Evolutionary conservation across 2,797 vertebrate species (phyloP), one percentile per base, ranked within the genome.

Genomic region (Peromyscus attwateri): DNA sequence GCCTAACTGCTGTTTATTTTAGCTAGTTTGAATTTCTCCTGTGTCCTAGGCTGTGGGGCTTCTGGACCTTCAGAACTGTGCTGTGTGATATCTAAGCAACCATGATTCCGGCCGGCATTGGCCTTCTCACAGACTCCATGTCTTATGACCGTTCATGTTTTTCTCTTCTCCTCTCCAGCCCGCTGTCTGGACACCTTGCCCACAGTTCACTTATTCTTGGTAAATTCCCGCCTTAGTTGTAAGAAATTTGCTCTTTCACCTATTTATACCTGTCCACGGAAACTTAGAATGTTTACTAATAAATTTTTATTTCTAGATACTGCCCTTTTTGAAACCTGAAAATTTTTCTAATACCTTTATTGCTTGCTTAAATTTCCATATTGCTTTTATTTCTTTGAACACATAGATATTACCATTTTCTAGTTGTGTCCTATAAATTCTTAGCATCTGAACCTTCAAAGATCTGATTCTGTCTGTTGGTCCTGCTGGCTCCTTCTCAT

Each of bases 351-450:
- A 11, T 62, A 34, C 85, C 62, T 79, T 82, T 4, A 76, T 64
- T 89, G 49, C 37, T 93, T 60, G 14, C 46, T 94, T 16, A 17
- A 55, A 17, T 81, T 62, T 92, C 90, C 71, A 70, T 83, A 31
- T 95, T 6, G 73, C 46, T 76, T 84, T 83, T 62, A 80, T 88
- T 94, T 90, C 13, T 95, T 95, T 79, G 76, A 91, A 55, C 21
- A 17, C 31, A 55, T 16, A 79, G 60, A 79, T 68, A 43, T 79
- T 83, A 13, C 17, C 31, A 25, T 91, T 49, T 76, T 93, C 17
- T 66, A 14, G 12, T 77, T 95, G 9, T 70, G 14, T 90, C 75
- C 89, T 55, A 71, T 76, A 85, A 79, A 81, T 84, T 84, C 80
- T 75, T 89, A 27, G 71, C 46, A 49, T 31, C 77, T 60, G 55